Evolutionary conservation across 2,113 vertebrate genomes (phyloP).

Genomic region (Solenodon paradoxus): DNA sequence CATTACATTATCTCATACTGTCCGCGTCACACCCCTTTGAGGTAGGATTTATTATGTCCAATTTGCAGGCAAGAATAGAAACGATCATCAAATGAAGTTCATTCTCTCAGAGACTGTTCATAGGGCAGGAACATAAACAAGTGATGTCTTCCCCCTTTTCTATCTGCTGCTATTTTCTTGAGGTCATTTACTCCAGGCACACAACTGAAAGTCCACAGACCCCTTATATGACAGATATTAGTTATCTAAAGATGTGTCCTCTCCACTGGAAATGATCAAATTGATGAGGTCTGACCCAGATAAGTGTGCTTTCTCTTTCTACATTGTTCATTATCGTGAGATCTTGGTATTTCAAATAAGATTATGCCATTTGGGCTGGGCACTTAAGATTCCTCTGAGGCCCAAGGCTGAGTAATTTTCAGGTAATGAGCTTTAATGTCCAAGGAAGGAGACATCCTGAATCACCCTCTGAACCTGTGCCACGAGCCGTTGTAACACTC

Average conservation of each 20-base stretch:
- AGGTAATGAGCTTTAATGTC: constrained; percentile 61
- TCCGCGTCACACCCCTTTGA: not conserved
- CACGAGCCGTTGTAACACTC: not conserved
- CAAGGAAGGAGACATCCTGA: constrained; percentile 53
- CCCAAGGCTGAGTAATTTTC: constrained; percentile 56
- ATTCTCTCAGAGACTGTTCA: not conserved
- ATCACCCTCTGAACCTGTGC: constrained; percentile 58
- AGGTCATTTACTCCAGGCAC: not conserved
- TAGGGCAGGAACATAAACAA: not conserved
- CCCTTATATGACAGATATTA: not conserved
- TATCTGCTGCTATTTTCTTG: not conserved
- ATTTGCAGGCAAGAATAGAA: constrained; percentile 25
- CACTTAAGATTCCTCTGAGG: constrained; percentile 42
- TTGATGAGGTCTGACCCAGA: not conserved
- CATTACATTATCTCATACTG: not conserved
- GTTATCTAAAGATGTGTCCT: not conserved
- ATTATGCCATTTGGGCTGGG: constrained; percentile 37
- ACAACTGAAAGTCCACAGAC: not conserved
- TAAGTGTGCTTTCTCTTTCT: constrained; percentile 17
- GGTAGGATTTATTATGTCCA: not conserved
- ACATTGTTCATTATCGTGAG: not conserved
- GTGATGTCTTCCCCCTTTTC: not conserved
- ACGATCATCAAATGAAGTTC: not conserved
- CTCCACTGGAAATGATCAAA: not conserved
- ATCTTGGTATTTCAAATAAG: constrained; percentile 45